Conservation (phyloP, 2,113 vertebrate species). For the Ahaetulla prasina region DNA sequence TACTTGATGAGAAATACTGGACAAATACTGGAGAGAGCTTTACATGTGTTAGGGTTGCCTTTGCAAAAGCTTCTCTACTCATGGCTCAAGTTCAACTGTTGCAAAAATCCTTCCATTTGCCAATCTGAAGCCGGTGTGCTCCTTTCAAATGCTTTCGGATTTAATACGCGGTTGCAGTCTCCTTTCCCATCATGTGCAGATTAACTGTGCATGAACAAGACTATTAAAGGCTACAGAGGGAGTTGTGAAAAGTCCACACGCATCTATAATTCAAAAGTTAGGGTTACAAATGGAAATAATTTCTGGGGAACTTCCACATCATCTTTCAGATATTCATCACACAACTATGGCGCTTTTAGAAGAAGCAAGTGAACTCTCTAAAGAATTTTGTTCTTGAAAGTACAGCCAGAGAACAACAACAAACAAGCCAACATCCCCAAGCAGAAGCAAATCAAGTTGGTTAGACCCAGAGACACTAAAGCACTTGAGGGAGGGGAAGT, state of each 20-base stretch:
- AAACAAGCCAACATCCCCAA: neutral
- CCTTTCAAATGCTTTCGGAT: neutral
- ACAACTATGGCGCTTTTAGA: neutral
- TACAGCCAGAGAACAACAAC: neutral
- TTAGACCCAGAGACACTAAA: neutral
- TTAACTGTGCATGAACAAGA: neutral
- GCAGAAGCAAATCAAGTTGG: neutral
- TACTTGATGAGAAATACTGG: neutral
- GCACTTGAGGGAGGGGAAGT: neutral
- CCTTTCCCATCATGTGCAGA: neutral
- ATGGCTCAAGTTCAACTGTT: neutral
- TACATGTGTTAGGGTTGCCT: neutral
- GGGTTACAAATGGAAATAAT: conserved; percentile 7
- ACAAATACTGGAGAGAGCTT: neutral
- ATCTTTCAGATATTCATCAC: neutral
- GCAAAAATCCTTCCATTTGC: neutral
- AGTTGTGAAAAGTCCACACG: neutral
- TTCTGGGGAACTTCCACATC: neutral
- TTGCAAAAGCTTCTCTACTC: neutral
- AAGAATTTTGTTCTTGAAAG: neutral
- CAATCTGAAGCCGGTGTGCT: neutral
- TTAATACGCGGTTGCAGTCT: accelerated
- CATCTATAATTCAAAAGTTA: neutral
- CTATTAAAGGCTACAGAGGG: neutral
- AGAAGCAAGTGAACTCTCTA: neutral